Evolutionary conservation across 2,888 invertebrate genomes (phyloP), one percentile per base, ranked within the genome.

Genomic region (Hofmannophila pseudospretella): DNA sequence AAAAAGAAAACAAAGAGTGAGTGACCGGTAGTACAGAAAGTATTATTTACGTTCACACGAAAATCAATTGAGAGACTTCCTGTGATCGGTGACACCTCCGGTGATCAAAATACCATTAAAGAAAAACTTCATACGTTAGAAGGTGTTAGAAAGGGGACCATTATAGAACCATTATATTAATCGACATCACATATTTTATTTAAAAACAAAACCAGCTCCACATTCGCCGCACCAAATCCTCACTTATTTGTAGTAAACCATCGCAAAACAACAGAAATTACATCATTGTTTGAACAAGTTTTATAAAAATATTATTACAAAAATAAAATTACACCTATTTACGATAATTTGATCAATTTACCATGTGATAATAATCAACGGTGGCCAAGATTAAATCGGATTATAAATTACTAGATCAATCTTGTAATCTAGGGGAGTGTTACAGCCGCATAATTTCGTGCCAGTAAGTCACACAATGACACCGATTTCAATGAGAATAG

Each of bases 21-120:
- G 35, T 33, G 8, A 11, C 36, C 34, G 13, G 32, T 14, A 28
- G 39, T 41, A 4, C 36, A 44, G 44, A 47, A 48, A 50, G 47
- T 41, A 28, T 32, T 38, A 38, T 19, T 41, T 19, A 38, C 27
- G 36, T 65, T 67, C 65, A 47, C 67, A 68, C 63, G 70, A 54
- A 58, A 72, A 65, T 56, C 69, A 63, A 75, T 70, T 49, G 66
- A 51, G 45, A 58, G 54, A 45, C 54, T 73, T 72, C 73, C 68
- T 64, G 57, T 27, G 41, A 49, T 49, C 42, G 47, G 45, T 41
- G 51, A 59, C 69, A 67, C 69, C 63, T 61, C 60, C 55, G 60
- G 62, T 57, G 58, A 79, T 80, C 72, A 80, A 72, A 68, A 52
- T 38, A 47, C 55, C 78, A 79, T 82, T 81, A 82, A n/a, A n/a